Evolutionary conservation across 1,140 invertebrate genomes (phyloP).

Genomic region (Elymnias hypermnestra): DNA sequence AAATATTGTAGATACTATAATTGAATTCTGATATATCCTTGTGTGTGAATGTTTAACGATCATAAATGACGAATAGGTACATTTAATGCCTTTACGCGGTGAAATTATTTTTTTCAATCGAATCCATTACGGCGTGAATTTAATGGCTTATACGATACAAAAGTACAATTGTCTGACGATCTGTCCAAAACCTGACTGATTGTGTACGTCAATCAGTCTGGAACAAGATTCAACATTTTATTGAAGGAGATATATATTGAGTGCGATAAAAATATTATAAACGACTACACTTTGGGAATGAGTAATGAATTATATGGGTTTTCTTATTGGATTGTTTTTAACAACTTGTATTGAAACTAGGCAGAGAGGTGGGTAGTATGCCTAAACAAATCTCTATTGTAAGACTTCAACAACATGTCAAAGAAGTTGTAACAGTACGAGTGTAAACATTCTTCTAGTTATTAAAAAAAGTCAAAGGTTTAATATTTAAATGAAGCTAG

Average conservation of each 20-base stretch:
- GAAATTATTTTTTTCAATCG: constrained; percentile 4
- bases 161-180: constrained; percentile 6
- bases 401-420: too few species aligned
- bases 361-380: too few species aligned
- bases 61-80: constrained; percentile 3
- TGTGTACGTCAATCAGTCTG: constrained; percentile 12
- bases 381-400: too few species aligned
- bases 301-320: too few species aligned
- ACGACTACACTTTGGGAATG: too few species aligned
- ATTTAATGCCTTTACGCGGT: constrained; percentile 3
- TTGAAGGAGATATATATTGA: too few species aligned
- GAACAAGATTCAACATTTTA: constrained; percentile 5
- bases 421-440: too few species aligned
- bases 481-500: neutral
- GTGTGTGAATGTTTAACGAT: neutral
- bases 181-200: constrained; percentile 1
- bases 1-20: neutral
- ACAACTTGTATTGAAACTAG: too few species aligned
- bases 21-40: neutral
- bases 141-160: constrained; percentile 7
- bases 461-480: too few species aligned
- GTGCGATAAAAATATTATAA: too few species aligned
- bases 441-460: too few species aligned
- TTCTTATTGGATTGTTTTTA: too few species aligned
- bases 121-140: constrained; percentile 2